Evolutionary conservation across 2,888 invertebrate species (phyloP), one percentile per base, ranked within the genome.

Genomic region (Mythimna pallens): DNA sequence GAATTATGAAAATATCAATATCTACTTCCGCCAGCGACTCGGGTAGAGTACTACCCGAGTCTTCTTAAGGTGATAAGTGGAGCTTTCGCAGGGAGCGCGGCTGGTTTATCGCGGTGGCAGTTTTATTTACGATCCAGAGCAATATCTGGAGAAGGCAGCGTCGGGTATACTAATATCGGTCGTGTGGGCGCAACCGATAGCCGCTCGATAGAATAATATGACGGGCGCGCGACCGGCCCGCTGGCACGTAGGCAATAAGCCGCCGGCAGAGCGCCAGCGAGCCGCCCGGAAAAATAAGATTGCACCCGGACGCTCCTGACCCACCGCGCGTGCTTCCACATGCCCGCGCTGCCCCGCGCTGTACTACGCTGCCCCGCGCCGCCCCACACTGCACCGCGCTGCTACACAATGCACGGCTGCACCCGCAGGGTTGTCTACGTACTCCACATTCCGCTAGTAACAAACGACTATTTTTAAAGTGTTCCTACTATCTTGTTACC

Each of bases 171-270:
- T 95, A 95, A 96, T 96, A 96, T 94, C 91, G 91, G 90, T 90
- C 89, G 95, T 93, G 93, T 95, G 95, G 93, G 88, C 88, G 91
- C 91, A 84, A 87, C 92, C 95, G 95, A 96, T 95, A 95, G 95
- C 91, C 92, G 92, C 90, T 92, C 94, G 94, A 95, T 96, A 94
- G 96, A 95, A 95, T 96, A 96, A 96, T 96, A 96, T 95, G 96
- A 95, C 94, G 93, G 92, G 92, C 88, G 91, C 90, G 92, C 91
- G 93, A 90, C 93, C 91, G 92, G 89, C 88, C 92, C 91, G 91
- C 89, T 90, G 93, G 95, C 96, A 96, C 96, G 96, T 96, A 96
- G 94, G 95, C 96, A 96, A 96, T 96, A 96, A 96, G 95, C 94
- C 93, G 90, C 92, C 92, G 94, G 93, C 94, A 93, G 90, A 89